Percentiles rank a stretch among this genome's conserved stretches.
Evolutionary conservation across 2,888 invertebrate species (phyloP).

Genomic region (Beris morrisii): DNA sequence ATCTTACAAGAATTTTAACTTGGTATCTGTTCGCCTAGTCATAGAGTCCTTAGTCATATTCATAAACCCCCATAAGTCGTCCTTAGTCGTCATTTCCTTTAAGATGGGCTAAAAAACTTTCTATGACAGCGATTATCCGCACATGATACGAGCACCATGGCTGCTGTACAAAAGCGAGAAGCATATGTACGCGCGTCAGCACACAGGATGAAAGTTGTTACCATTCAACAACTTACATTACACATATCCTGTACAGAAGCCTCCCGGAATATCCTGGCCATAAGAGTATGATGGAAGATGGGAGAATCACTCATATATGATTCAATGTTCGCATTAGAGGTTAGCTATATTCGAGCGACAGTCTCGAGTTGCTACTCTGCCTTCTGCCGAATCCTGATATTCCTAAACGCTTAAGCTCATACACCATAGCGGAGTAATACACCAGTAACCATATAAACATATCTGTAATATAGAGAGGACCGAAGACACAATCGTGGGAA

Average conservation of each 20-base stretch:
- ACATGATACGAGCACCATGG: slow-evolving; percentile 14
- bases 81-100: slow-evolving; percentile 15
- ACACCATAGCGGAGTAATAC: no score
- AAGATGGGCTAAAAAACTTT: slow-evolving; percentile 16
- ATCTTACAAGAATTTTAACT: slow-evolving; percentile 11
- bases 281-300: no score
- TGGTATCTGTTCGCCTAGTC: neutral
- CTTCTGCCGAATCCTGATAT: no score
- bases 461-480: no score
- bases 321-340: neutral
- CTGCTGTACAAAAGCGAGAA: neutral
- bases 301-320: no score
- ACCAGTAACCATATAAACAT: no score
- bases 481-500: slow-evolving; percentile 26
- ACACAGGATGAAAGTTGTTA: neutral
- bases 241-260: slow-evolving; percentile 1
- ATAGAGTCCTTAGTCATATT: neutral
- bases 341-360: neutral
- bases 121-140: slow-evolving; percentile 25
- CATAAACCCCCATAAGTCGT: slow-evolving; percentile 9
- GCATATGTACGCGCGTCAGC: no score
- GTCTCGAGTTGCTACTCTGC: neutral
- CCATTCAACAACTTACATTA: slow-evolving; percentile 3
- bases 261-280: no score
- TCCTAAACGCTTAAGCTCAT: no score